Evolutionary conservation across 2,888 invertebrate species (phyloP).

Genomic region (Alentia gelatinosa): DNA sequence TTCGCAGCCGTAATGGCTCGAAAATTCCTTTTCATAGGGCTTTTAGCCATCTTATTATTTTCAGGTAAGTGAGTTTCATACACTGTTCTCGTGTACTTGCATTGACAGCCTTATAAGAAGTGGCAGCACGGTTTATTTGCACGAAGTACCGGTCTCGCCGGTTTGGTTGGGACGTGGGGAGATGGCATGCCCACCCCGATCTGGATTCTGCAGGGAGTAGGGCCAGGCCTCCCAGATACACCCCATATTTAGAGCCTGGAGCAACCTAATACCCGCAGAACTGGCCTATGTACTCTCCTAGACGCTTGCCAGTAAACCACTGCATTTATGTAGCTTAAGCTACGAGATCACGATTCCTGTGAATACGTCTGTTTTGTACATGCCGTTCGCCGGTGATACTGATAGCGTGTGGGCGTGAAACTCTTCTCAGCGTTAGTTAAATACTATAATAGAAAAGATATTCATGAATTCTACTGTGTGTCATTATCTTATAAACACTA

Average conservation of each 20-base stretch:
- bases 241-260: slow-evolving; percentile 46
- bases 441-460: too few species aligned
- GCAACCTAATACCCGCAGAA: slow-evolving; percentile 33
- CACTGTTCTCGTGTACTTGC: background rate
- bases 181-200: background rate
- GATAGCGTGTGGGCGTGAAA: too few species aligned
- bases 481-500: too few species aligned
- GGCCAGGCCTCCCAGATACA: background rate
- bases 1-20: slow-evolving; percentile 61
- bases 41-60: slow-evolving; percentile 57
- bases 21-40: slow-evolving; percentile 62
- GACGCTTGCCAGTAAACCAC: background rate
- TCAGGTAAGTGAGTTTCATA: slow-evolving; percentile 57
- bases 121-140: background rate
- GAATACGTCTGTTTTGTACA: too few species aligned
- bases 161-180: background rate
- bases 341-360: too few species aligned
- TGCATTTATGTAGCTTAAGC: background rate
- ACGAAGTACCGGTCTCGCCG: background rate
- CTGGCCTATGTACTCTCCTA: background rate
- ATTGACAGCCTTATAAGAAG: background rate
- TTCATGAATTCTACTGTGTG: too few species aligned
- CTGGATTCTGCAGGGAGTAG: slow-evolving; percentile 19
- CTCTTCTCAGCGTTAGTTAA: too few species aligned
- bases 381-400: too few species aligned